Percentiles rank a stretch among this genome's conserved stretches.
Conservation (phyloP, 2,113 vertebrate genomes). For the Pelvicachromis taeniatus region DNA sequence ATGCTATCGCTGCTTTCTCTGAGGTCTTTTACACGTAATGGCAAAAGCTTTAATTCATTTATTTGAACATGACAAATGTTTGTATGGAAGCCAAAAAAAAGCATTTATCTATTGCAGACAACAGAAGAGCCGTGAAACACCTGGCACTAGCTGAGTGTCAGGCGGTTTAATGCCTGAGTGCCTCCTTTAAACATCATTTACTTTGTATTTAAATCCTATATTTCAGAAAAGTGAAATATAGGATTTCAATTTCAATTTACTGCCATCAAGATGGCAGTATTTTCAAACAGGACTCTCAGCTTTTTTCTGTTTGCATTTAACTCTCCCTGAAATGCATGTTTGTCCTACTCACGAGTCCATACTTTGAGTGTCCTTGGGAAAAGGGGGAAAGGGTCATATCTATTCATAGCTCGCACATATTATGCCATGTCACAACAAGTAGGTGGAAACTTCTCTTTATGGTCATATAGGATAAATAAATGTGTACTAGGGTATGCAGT, state of each 20-base stretch:
- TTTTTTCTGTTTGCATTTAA: not conserved
- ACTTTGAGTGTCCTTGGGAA: not conserved
- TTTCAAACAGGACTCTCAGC: not conserved
- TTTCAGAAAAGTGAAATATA: not conserved
- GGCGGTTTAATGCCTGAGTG: not conserved
- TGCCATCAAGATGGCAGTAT: too few species aligned
- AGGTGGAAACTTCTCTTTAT: not conserved
- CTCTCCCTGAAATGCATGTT: not conserved
- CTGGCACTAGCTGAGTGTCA: not conserved
- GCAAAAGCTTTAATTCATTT: not conserved
- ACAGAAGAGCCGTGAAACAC: not conserved
- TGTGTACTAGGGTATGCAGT: not conserved
- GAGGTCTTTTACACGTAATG: not conserved
- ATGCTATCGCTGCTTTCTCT: not conserved
- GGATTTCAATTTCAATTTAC: too few species aligned
- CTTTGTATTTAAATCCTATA: not conserved
- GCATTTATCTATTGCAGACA: not conserved
- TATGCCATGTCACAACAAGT: not conserved
- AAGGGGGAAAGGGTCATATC: not conserved
- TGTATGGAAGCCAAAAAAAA: not conserved
- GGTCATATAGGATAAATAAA: not conserved
- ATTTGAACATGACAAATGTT: not conserved
- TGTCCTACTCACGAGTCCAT: not conserved
- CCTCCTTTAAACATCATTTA: not conserved
- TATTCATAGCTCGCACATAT: not conserved